These are phyloP conservation scores for Allolobophora icterica DNA, from an alignment of 2,888 invertebrate species.

Conservation along the genomic window DNA sequence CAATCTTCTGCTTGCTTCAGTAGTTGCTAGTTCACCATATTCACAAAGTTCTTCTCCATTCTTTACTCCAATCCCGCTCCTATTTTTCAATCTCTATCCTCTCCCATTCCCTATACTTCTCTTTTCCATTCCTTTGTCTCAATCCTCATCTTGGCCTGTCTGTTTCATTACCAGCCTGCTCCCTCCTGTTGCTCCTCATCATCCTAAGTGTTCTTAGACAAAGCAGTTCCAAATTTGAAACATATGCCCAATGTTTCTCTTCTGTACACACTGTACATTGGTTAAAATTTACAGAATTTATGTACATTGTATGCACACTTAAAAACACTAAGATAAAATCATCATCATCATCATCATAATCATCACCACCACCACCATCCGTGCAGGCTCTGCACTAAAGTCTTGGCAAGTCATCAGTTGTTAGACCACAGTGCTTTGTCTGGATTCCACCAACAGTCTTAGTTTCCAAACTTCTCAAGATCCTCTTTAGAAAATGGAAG, in stretches of 20 bases:
- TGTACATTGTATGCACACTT: not conserved
- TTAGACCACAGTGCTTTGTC: not conserved
- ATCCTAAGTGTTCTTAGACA: not conserved
- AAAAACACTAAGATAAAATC: not conserved
- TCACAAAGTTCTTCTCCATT: not conserved
- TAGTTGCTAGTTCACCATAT: not conserved
- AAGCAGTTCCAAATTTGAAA: slow-evolving; percentile 10
- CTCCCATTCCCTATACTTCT: not conserved
- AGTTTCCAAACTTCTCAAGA: not conserved
- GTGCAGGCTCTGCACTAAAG: not conserved
- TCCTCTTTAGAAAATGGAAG: not conserved
- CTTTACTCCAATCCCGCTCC: not conserved
- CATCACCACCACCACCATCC: too few species aligned
- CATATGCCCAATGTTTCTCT: not conserved
- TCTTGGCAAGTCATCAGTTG: not conserved
- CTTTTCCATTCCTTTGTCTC: too few species aligned
- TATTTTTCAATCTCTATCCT: not conserved
- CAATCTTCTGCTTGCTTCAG: not conserved
- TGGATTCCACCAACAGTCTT: not conserved
- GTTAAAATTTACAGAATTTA: slow-evolving; percentile 4
- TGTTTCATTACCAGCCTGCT: not conserved
- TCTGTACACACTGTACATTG: not conserved
- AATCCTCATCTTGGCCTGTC: too few species aligned
- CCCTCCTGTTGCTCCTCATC: not conserved
- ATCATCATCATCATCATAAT: not conserved